These are phyloP conservation scores for Leptopterna dolabrata DNA, from an alignment of 2,888 invertebrate species.

Conservation along the genomic window DNA sequence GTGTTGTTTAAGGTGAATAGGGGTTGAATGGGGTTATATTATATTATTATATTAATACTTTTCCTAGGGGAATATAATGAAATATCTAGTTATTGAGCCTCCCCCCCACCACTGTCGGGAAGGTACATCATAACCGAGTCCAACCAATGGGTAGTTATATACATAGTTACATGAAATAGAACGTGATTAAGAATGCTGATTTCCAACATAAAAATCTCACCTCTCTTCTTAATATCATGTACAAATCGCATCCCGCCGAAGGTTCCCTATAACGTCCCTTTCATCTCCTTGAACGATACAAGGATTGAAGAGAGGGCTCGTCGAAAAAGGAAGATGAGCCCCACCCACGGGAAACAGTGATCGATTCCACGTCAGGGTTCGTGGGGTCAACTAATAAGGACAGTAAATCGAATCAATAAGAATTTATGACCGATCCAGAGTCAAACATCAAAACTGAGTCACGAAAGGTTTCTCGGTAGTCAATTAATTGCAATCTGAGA, in stretches of 20 bases:
- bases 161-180: too few species aligned
- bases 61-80: too few species aligned
- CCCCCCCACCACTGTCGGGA: too few species aligned
- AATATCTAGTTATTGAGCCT: too few species aligned
- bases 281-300: not conserved
- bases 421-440: not conserved
- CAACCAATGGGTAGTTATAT: too few species aligned
- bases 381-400: constrained; percentile 26
- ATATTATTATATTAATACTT: too few species aligned
- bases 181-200: too few species aligned
- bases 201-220: not conserved
- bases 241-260: not conserved
- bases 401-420: constrained; percentile 32
- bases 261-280: not conserved
- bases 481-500: not conserved
- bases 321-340: not conserved
- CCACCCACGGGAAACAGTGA: not conserved
- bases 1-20: too few species aligned
- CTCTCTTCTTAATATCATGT: not conserved
- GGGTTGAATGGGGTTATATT: too few species aligned
- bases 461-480: constrained; percentile 18
- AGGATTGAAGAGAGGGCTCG: not conserved
- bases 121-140: too few species aligned
- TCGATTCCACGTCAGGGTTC: constrained; percentile 11
- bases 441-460: constrained; percentile 3